Evolutionary conservation across 2,113 vertebrate species (phyloP), one percentile per base, ranked within the genome.

Genomic region (Taxidea taxus): DNA sequence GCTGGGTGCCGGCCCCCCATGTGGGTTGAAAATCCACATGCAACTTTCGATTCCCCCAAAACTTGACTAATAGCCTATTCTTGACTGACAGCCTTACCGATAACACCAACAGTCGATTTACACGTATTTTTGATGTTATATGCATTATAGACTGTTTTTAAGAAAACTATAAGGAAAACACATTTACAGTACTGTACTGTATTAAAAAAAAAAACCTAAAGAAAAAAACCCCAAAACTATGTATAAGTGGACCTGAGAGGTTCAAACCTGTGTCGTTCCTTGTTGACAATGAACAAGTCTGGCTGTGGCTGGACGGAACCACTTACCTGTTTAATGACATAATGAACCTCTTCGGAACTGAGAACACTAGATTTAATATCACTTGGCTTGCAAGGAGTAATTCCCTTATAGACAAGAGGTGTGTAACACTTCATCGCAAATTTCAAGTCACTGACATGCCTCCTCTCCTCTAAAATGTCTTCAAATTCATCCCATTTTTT

Each of bases 401-500:
- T 90, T 6, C 99, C 99, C 95, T 99, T 99, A 91, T 99, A 99
- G 25, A 99, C 96, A 0, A 99, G 98, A 0, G 99, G 99, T 0
- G 99, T 98, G 74, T 99, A 99, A 94, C 99, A 99, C 96, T 98
- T 99, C 98, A 99, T 99, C 0, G 99, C 99, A 1, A 99, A 99
- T 97, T 99, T 98, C 96, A 99, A 91, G 98, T 99, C 99, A n/a
- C 99, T 99, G 98, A 99, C 99, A 80, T 98, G 98, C 70, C 99
- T 98, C 68, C 99, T 99, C 94, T 99, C 99, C 97, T 99, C 99
- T 97, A 99, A 93, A 13, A 99, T 98, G 98, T 99, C 99, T 99
- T 99, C 99, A 98, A 99, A 99, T 31, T 99, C 99, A 97, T 99
- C 99, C 97, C 99, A 99, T 42, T 99, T 99, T 98, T 99, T 99